Evolutionary conservation across 2,113 vertebrate genomes (phyloP).

Genomic region (Chaetops frenatus): DNA sequence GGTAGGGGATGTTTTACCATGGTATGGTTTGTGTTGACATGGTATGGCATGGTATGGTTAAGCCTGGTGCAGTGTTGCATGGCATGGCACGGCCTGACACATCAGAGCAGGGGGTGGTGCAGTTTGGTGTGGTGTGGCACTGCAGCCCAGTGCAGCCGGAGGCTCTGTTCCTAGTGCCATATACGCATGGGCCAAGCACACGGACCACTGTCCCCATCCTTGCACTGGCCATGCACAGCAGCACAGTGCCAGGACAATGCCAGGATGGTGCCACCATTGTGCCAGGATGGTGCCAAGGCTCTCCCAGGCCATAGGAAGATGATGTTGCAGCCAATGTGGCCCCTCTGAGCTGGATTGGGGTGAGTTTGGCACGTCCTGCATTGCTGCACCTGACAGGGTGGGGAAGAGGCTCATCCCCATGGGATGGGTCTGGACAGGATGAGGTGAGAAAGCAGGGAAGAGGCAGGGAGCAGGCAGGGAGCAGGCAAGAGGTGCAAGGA

Average conservation of each 20-base stretch:
- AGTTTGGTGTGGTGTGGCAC: neutral
- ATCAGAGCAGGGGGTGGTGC: neutral
- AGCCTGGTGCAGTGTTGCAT: neutral
- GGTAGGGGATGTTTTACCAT: neutral
- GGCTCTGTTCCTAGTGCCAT: neutral
- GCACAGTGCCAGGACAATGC: neutral
- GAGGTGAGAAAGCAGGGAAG: neutral
- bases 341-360: neutral
- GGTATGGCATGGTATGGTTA: neutral
- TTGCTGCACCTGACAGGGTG: neutral
- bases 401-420: neutral
- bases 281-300: neutral
- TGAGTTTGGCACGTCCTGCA: neutral
- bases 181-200: neutral
- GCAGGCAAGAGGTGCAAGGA: neutral
- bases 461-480: neutral
- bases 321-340: neutral
- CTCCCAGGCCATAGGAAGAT: rapidly evolving
- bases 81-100: neutral
- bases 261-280: neutral
- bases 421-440: neutral
- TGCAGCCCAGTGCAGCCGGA: neutral
- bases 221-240: neutral
- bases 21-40: no score
- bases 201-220: neutral